These are phyloP conservation scores for Anolis carolinensis DNA, from an alignment of 2,113 vertebrate species.

Conservation along the genomic window DNA sequence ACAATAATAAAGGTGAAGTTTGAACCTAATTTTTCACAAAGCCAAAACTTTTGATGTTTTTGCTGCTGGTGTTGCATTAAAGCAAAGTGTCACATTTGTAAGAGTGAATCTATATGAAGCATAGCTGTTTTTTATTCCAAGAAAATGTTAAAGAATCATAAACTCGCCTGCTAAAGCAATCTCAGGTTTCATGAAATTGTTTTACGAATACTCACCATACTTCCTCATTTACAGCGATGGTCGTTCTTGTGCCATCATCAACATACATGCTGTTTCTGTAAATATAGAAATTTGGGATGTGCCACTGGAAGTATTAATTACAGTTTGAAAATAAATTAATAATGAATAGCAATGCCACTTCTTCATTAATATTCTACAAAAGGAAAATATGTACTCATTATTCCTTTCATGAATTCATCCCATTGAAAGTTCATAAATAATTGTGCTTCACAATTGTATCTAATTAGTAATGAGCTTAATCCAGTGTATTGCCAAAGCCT, in stretches of 20 bases:
- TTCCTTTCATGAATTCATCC: constrained; percentile 71
- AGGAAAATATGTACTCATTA: constrained; percentile 71
- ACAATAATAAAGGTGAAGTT: too few relatives aligned
- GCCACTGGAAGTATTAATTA: constrained; percentile 72
- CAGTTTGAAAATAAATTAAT: constrained; percentile 75
- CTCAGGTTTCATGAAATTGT: constrained; percentile 68
- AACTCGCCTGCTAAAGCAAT: constrained; percentile 60
- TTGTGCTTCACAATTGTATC: constrained; percentile 71
- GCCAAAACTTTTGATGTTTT: not conserved
- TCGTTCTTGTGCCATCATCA: constrained; percentile 60
- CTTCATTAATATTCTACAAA: constrained; percentile 76
- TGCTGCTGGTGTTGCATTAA: not conserved
- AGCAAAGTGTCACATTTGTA: constrained; percentile 13
- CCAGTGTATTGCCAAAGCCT: constrained; percentile 60
- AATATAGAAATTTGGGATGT: constrained; percentile 76
- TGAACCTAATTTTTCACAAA: not conserved
- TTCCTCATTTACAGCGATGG: constrained; percentile 69
- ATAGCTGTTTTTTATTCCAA: constrained; percentile 38
- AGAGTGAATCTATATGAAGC: constrained; percentile 17
- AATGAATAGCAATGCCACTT: constrained; percentile 70
- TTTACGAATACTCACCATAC: constrained; percentile 67
- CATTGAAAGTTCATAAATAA: constrained; percentile 73
- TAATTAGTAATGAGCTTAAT: constrained; percentile 75
- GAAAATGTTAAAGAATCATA: constrained; percentile 61
- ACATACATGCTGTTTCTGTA: constrained; percentile 70